Base-by-base conservation (phyloP, 2,113 vertebrate genomes). In the Platichthys stellatus region DNA sequence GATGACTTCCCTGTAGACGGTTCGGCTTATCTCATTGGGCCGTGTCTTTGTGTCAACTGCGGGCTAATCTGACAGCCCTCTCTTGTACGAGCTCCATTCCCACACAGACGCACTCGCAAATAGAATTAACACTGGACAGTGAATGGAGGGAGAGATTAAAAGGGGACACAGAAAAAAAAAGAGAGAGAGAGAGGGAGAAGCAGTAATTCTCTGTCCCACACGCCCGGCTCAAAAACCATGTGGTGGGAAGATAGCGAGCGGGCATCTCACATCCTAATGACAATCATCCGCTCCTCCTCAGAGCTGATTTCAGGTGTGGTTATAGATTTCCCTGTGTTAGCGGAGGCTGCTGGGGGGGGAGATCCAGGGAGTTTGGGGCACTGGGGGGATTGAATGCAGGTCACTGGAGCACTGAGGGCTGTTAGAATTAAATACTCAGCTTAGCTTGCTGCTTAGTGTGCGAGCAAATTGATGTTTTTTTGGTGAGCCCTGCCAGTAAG, bases 41-140 rank as follows among this genome's bases (percentile, higher is more conserved):
- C 8, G 4, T 1, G 74, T 56, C 85, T 88, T 83, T 80, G 69
- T 78, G 82, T 45, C 67, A 66, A 69, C 80, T 23, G 51, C 69
- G 0, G 76, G 75, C 84, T 85, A 88, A 86, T 88, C 87, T 80
- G 80, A 83, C 82, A 77, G 74, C 38, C 68, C 65, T 72, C 77
- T 68, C 69, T 31, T 35, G 65, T 47, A 58, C n/a, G 0, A 53
- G 63, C 74, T 72, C 71, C 79, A 62, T 57, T 74, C 83, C 83
- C 74, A 69, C 53, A 69, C 73, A 80, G 83, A 76, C 53, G 70
- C 73, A 7, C 54, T 72, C 3, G 28, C 51, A 86, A 85, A 88
- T 66, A 87, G 82, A 88, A 87, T 88, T 86, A 87, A 65, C 57
- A 62, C 17, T 5, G 60, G 78, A 85, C 67, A 69, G 78, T 65